phyloP scores from a whole-genome alignment of 1,140 invertebrate species.

The Aradophagus sp. region DNA sequence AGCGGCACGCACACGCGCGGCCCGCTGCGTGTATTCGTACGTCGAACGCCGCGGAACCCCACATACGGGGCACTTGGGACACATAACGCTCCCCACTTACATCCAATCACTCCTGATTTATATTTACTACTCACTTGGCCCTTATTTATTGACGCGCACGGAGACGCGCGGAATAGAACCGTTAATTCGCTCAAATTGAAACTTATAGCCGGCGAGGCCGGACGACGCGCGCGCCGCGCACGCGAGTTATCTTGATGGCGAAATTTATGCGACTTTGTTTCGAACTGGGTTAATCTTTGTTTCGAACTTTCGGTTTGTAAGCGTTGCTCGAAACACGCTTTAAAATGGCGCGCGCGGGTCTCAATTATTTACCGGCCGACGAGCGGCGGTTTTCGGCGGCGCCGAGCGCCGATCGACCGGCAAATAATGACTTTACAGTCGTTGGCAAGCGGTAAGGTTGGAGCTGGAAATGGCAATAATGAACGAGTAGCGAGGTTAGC shows the following conservation, averaged over 20 bases:
- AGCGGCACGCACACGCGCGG: slow-evolving; percentile 25
- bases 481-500: too few species aligned
- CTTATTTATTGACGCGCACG: slow-evolving; percentile 73
- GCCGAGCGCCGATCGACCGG: neutral
- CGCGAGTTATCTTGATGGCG: slow-evolving; percentile 29
- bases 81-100: slow-evolving; percentile 76
- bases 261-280: slow-evolving; percentile 38
- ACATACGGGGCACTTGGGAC: slow-evolving; percentile 75
- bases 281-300: slow-evolving; percentile 49
- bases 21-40: slow-evolving; percentile 43
- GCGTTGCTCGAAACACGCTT: slow-evolving; percentile 15
- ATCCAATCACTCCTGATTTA: slow-evolving; percentile 77
- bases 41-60: slow-evolving; percentile 64
- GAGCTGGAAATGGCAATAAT: too few species aligned
- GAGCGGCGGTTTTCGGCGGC: slow-evolving; percentile 11
- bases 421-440: too few species aligned
- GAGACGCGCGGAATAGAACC: slow-evolving; percentile 70
- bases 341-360: slow-evolving; percentile 9
- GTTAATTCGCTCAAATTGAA: slow-evolving; percentile 75
- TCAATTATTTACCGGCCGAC: slow-evolving; percentile 17
- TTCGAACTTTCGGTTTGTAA: slow-evolving; percentile 37
- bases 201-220: slow-evolving; percentile 65
- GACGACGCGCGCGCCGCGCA: slow-evolving; percentile 14
- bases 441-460: too few species aligned
- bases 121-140: slow-evolving; percentile 75